Evolutionary conservation across 2,113 vertebrate species (phyloP).

Genomic region (Scomber colias): DNA sequence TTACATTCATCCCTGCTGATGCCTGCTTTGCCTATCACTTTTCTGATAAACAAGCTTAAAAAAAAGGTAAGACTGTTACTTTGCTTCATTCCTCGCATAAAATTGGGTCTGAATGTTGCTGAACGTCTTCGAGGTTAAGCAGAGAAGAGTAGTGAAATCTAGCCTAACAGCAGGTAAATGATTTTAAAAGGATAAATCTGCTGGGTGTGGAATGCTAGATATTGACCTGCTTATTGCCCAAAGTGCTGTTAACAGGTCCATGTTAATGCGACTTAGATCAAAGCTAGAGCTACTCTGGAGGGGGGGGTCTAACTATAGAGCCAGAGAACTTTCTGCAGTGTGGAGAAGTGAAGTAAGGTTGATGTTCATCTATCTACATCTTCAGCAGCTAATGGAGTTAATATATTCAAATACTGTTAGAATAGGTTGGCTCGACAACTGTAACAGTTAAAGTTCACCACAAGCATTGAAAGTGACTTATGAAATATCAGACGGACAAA

Average conservation of each 20-base stretch:
- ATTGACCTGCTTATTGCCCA: background rate
- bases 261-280: constrained; percentile 10
- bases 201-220: background rate
- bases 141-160: background rate
- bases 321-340: background rate
- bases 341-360: background rate
- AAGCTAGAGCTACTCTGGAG: background rate
- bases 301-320: background rate
- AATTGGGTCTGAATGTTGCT: constrained; percentile 38
- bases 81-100: constrained; percentile 13
- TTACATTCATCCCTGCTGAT: constrained; percentile 55
- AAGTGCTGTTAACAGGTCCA: constrained; percentile 23
- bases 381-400: background rate
- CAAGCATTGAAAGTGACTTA: background rate
- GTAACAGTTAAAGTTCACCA: background rate
- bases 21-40: constrained; percentile 43
- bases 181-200: constrained; percentile 38
- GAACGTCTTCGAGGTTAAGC: constrained; percentile 21
- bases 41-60: constrained; percentile 57
- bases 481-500: background rate
- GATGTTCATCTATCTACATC: background rate
- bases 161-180: constrained; percentile 31
- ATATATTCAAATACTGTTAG: background rate
- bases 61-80: constrained; percentile 36
- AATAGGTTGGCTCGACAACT: background rate